Conservation (phyloP, 2,888 invertebrate genomes). For the Galerucella nymphaeae region DNA sequence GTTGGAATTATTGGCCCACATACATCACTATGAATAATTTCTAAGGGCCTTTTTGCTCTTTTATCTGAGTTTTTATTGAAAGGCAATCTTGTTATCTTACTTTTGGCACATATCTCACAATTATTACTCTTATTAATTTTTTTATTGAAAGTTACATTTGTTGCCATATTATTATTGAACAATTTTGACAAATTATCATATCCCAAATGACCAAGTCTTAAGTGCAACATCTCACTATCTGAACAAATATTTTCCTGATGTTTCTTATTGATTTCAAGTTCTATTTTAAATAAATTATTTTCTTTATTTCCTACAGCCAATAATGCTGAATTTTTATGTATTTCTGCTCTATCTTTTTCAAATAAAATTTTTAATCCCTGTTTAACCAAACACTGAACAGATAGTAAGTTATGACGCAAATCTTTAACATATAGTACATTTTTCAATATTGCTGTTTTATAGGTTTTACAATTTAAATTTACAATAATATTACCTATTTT, state of each 20-base stretch:
- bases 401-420: conserved; percentile 10
- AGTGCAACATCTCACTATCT: neutral
- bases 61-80: neutral
- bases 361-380: neutral
- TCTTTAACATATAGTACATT: conserved; percentile 12
- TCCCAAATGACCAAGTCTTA: conserved; percentile 5
- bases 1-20: conserved; percentile 6
- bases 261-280: neutral
- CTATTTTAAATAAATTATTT: neutral
- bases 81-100: conserved; percentile 11
- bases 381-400: neutral
- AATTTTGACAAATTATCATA: neutral
- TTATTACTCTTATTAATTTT: neutral
- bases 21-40: conserved; percentile 6
- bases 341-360: neutral
- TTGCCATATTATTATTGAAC: neutral
- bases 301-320: neutral
- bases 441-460: conserved; percentile 6
- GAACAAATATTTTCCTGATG: neutral
- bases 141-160: neutral
- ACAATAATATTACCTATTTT: conserved; percentile 7
- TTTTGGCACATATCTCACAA: neutral
- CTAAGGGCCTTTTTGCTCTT: conserved; percentile 1
- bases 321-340: neutral
- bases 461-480: neutral